Evolutionary conservation across 23 tunicate genomes (phyloP), one percentile per base, ranked within the genome.

Genomic region (Trididemnum miniatum): DNA sequence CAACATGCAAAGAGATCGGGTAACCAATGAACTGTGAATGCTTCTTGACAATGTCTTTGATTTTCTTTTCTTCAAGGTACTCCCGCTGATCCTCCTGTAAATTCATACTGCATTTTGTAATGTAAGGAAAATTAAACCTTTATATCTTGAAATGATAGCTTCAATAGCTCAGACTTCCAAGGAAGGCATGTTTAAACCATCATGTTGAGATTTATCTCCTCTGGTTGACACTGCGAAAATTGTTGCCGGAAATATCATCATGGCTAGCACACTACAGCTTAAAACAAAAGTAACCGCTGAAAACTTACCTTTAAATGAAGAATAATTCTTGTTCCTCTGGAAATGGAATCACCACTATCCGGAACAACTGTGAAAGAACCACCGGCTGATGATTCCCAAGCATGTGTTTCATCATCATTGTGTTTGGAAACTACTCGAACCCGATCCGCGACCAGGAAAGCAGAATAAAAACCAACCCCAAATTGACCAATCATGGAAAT

Each of bases 401-500:
- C 51, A 76, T 95, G 92, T 44, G 26, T 65, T 63, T 95, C 98
- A 82, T 95, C 98, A 71, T 95, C 98, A 52, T 95, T 95, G 78
- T 95, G 88, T 80, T 95, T 95, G 73, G 98, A 89, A 20, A 85
- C 80, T 3, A 95, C 98, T 51, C 65, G 39, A 0, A 95, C 98
- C 23, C 71, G 80, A 65, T 95, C 98, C 62, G 98, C 98, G 5
- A 93, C 93, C n/a, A 93, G 82, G 37, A 88, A 93, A 4, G 98
- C 98, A 34, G 98, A 93, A 85, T 93, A 92, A 69, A 92, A 92
- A 71, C 97, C 97, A 60, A 92, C 97, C 44, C 97, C 97, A 92
- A 92, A 92, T 67, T 93, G 98, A 64, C 98, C 98, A 88, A 93
- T 93, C 98, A 93, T 93, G 35, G 98, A 93, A 81, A 93, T 93